Evolutionary conservation across 2,888 invertebrate species (phyloP).

Genomic region (Pemphredon lugubris): DNA sequence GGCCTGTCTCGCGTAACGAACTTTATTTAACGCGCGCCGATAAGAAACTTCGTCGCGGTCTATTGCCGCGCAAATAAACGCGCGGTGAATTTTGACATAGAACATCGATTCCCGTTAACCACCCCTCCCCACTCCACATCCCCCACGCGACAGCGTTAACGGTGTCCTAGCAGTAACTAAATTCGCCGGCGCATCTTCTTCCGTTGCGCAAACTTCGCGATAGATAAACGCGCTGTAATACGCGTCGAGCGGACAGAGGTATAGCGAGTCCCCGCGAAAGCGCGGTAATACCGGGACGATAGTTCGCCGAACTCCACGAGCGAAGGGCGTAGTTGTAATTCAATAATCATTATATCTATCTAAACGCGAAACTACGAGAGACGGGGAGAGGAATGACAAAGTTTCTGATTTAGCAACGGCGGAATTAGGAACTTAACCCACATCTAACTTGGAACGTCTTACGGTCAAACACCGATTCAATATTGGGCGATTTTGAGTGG

Average conservation of each 20-base stretch:
- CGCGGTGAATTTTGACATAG: background rate
- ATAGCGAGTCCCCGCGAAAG: background rate
- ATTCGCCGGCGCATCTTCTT: too few relatives aligned
- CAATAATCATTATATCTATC: conserved; percentile 32
- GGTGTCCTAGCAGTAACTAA: background rate
- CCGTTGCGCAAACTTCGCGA: too few relatives aligned
- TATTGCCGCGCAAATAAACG: background rate
- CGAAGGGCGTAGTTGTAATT: conserved; percentile 5
- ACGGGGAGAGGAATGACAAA: background rate
- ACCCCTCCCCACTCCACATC: too few relatives aligned
- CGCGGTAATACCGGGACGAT: background rate
- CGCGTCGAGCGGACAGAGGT: background rate
- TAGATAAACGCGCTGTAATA: conserved; percentile 18
- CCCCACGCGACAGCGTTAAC: too few relatives aligned
- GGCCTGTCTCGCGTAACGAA: conserved; percentile 27
- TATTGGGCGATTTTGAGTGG: conserved; percentile 9
- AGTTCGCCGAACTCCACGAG: conserved; percentile 9
- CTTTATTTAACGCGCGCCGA: conserved; percentile 23
- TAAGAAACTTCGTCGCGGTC: conserved; percentile 27
- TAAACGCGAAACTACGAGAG: background rate
- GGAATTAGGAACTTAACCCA: conserved; percentile 29
- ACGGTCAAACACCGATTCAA: conserved; percentile 11
- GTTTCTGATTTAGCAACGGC: conserved; percentile 24
- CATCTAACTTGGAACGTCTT: conserved; percentile 19
- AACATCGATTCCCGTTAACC: too few relatives aligned